A percentile compares a stretch with the other conserved stretches of the same genome.
These are phyloP conservation scores for Pagrus major DNA, from an alignment of 2,113 vertebrate species.

Conservation along the genomic window DNA sequence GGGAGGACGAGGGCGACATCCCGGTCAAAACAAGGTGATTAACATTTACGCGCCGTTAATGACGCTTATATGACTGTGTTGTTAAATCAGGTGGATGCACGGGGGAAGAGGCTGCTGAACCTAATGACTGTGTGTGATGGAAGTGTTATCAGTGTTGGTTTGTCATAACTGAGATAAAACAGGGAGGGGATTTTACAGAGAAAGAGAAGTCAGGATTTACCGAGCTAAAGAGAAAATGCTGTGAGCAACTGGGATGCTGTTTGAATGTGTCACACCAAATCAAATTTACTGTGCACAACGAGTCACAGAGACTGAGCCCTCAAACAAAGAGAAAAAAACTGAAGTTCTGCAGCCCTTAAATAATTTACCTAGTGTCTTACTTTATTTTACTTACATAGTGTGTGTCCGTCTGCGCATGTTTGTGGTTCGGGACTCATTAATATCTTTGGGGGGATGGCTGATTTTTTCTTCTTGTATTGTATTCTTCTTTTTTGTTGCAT, in stretches of 20 bases:
- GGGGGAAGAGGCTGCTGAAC: constrained; percentile 13
- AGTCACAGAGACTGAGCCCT: background rate
- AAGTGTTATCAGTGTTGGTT: constrained; percentile 30
- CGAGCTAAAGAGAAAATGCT: background rate
- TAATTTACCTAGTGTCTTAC: background rate
- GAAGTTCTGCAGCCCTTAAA: background rate
- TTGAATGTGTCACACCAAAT: constrained; percentile 3
- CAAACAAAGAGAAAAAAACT: background rate
- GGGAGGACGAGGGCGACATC: constrained; percentile 11
- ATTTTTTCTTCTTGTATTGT: background rate
- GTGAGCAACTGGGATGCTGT: background rate
- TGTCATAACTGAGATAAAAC: constrained; percentile 22
- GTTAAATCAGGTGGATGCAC: constrained; percentile 48
- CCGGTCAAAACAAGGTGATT: constrained; percentile 70
- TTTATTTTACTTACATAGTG: background rate
- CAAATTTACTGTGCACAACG: background rate
- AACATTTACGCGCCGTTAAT: constrained; percentile 52
- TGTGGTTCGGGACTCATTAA: background rate
- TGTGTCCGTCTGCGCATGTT: background rate
- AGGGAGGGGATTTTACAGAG: background rate
- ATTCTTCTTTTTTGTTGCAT: background rate
- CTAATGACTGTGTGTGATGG: constrained; percentile 26
- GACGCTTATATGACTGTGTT: constrained; percentile 33
- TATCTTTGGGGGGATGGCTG: background rate
- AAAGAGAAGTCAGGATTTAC: background rate